Base-by-base conservation (phyloP, 2,113 vertebrate species). In the Mirza zaza region DNA sequence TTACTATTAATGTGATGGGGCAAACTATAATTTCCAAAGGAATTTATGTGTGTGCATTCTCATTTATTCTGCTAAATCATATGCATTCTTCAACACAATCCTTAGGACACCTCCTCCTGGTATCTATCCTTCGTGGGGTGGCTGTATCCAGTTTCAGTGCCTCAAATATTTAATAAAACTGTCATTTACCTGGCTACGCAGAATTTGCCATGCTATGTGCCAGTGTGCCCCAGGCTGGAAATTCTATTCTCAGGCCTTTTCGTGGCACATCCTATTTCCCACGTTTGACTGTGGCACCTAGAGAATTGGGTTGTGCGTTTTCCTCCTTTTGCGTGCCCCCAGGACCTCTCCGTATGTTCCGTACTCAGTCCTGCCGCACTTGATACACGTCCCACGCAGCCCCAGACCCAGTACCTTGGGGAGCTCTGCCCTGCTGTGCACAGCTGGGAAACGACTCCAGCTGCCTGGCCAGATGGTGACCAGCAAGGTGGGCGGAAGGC, bases 381-480 rank as follows among this genome's bases (percentile, higher is more conserved):
- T 23, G 8, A 13, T 2, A 29, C 12, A 5, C 0, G 0, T 5
- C 17, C 45, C 29, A 0, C 52, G 2, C 9, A 50, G 76, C 23
- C 77, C 79, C 4, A 50, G 59, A 89, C 45, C 39, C 15, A 4
- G 6, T 0, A 32, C 6, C 67, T 48, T 2, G 8, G 21, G 50
- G 42, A 61, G 34, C 1, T 34, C 42, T 3, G 14, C 71, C 61
- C 32, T 36, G 8, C 9, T 17, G 3, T 67, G 39, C 3, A 48
- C 1, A 9, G 12, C 59, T 67, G 81, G 42, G 42, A 45, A 75
- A 48, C 36, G 36, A 67, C 79, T 67, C 50, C 34, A 42, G 50
- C 32, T 18, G 3, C 18, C 48, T 27, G 8, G 29, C 59, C 84
- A 59, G 63, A 70, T 4, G 32, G 61, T 55, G 45, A 55, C 55